Evolutionary conservation across 2,888 invertebrate genomes (phyloP), one percentile per base, ranked within the genome.

Genomic region (Caenorhabditis japonica): DNA sequence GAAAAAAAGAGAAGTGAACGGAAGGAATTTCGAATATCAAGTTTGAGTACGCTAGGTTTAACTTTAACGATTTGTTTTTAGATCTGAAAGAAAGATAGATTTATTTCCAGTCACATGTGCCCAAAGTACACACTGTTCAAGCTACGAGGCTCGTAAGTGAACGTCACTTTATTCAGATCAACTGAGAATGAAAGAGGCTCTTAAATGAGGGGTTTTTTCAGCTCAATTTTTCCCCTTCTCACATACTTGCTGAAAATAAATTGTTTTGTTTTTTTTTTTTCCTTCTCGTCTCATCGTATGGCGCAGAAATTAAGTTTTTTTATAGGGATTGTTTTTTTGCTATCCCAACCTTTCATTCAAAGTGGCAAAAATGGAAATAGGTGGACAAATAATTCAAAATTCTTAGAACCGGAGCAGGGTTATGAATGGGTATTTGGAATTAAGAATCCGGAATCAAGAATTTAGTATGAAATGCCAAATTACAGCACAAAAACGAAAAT

Each of bases 31-130:
- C 43, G 34, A 36, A 34, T 44, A 70, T 70, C 43, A 43, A 60
- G 60, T 60, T 69, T 55, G 59, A 60, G 69, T 70, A 70, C 69
- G 69, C 69, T 70, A 61, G 60, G 60, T 70, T 70, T 55, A 70
- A 61, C 69, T 30, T 30, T 30, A n/a, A n/a, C n/a, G n/a, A n/a
- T n/a, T n/a, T n/a, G n/a, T 55, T 64, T 64, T 64, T 38, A 52
- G 62, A 46, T 27, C n/a, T 19, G 55, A 25, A 33, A 30, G 53
- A 52, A 38, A 64, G 53, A 64, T 64, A 55, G 55, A 64, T 51
- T 51, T 52, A 38, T 61, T 49, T 60, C 46, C n/a, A n/a, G n/a
- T n/a, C n/a, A n/a, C n/a, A n/a, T n/a, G n/a, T n/a, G n/a, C n/a
- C n/a, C n/a, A n/a, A n/a, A n/a, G n/a, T n/a, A n/a, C n/a, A n/a